phyloP scores from a whole-genome alignment of 2,888 invertebrate species.

The Parnassius apollo region DNA sequence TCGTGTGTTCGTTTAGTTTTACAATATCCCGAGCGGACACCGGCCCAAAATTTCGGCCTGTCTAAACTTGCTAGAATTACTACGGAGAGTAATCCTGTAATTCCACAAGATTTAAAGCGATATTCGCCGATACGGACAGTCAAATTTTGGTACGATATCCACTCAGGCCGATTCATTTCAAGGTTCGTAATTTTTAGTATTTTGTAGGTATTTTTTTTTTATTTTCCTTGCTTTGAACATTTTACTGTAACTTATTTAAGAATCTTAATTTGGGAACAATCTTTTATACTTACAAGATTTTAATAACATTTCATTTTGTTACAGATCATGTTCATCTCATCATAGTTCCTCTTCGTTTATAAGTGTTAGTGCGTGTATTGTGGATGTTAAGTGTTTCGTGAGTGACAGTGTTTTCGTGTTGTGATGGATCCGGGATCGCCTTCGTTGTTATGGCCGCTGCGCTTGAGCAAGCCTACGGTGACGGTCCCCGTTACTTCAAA shows the following conservation, averaged over 20 bases:
- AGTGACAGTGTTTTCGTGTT: slow-evolving; percentile 66
- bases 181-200: slow-evolving; percentile 77
- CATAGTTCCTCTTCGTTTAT: slow-evolving; percentile 72
- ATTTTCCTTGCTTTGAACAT: slow-evolving; percentile 73
- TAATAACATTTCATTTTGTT: slow-evolving; percentile 64
- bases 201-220: slow-evolving; percentile 55
- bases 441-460: slow-evolving; percentile 73
- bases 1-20: slow-evolving; percentile 75
- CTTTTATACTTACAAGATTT: slow-evolving; percentile 27
- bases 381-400: slow-evolving; percentile 69
- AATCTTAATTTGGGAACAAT: slow-evolving; percentile 38
- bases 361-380: slow-evolving; percentile 67
- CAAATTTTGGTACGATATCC: slow-evolving; percentile 82
- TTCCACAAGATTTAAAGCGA: slow-evolving; percentile 62
- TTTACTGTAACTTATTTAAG: no score
- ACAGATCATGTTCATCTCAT: slow-evolving; percentile 80
- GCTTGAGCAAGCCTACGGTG: slow-evolving; percentile 69
- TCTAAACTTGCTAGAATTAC: slow-evolving; percentile 76
- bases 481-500: slow-evolving; percentile 44
- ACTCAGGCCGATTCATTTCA: slow-evolving; percentile 79
- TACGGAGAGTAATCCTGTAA: slow-evolving; percentile 67
- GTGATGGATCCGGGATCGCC: slow-evolving; percentile 79
- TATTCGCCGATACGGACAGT: slow-evolving; percentile 73
- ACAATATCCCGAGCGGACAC: slow-evolving; percentile 79
- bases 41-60: slow-evolving; percentile 82